Evolutionary conservation across 2,888 invertebrate genomes (phyloP).

Genomic region (Podotricha telesiphe): DNA sequence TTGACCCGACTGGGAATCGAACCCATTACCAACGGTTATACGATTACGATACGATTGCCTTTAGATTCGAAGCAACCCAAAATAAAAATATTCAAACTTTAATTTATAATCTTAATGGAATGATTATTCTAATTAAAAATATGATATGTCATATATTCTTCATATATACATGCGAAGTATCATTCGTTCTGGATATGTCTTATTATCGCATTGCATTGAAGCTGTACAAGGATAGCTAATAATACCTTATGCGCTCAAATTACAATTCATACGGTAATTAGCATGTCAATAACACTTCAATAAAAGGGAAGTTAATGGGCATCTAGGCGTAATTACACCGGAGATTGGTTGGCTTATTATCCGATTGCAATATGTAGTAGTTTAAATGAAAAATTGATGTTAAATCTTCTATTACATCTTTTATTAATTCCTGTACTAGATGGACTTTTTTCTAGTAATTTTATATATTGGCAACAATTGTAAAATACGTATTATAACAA

Average conservation of each 20-base stretch:
- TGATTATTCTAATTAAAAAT: no score
- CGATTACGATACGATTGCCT: no score
- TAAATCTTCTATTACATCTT: neutral
- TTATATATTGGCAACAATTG: no score
- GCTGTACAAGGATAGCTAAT: conserved; percentile 40
- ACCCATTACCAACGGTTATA: no score
- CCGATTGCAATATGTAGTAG: neutral
- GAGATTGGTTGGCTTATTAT: conserved; percentile 25
- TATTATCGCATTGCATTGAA: conserved; percentile 37
- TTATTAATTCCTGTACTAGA: neutral
- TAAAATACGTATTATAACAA: no score
- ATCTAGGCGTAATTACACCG: conserved; percentile 4
- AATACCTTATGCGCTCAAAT: conserved; percentile 34
- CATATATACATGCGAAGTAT: conserved; percentile 11
- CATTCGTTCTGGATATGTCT: conserved; percentile 34
- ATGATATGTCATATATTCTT: no score
- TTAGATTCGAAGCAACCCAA: no score
- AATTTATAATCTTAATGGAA: no score
- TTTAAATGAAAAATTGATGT: conserved; percentile 13
- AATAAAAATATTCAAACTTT: no score
- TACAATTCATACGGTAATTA: conserved; percentile 34
- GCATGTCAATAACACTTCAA: conserved; percentile 33
- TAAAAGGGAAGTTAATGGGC: conserved; percentile 35
- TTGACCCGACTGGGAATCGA: no score
- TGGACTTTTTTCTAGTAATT: neutral